A percentile compares a stretch with the other conserved stretches of the same genome.
Evolutionary conservation across 2,888 invertebrate species (phyloP).

Genomic region (Octonoba sinensis): DNA sequence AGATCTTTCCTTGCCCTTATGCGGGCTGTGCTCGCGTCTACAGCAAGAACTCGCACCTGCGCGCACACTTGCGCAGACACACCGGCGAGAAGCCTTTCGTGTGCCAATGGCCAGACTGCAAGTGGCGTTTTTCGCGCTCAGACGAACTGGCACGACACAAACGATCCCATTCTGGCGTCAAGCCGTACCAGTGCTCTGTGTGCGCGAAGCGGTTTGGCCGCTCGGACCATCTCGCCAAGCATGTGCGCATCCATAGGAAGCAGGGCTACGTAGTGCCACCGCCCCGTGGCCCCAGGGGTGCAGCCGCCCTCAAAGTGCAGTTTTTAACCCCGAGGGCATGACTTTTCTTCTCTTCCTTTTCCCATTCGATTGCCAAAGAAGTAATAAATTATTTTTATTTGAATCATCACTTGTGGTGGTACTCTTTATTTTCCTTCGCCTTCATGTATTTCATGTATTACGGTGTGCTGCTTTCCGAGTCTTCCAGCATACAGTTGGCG

Average conservation of each 20-base stretch:
- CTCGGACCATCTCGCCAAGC: constrained; percentile 94
- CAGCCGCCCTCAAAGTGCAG: constrained; percentile 47
- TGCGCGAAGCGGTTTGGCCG: constrained; percentile 92
- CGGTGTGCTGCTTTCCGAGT: too few relatives aligned
- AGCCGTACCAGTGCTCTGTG: constrained; percentile 89
- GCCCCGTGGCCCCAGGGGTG: constrained; percentile 32
- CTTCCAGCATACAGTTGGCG: too few relatives aligned
- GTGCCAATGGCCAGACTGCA: constrained; percentile 80
- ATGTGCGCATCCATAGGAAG: constrained; percentile 76
- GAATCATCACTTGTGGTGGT: neutral
- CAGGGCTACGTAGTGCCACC: constrained; percentile 49
- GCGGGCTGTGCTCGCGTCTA: constrained; percentile 83
- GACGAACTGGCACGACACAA: constrained; percentile 93
- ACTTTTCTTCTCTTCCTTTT: constrained; percentile 15
- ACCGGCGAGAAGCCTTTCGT: constrained; percentile 78
- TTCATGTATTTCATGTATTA: too few relatives aligned
- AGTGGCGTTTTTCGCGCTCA: constrained; percentile 93
- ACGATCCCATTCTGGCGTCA: constrained; percentile 92
- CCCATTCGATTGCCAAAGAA: constrained; percentile 55
- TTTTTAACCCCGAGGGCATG: constrained; percentile 51
- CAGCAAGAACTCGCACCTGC: constrained; percentile 89
- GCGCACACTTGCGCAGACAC: constrained; percentile 87
- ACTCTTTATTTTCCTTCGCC: too few relatives aligned
- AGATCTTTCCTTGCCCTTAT: constrained; percentile 76
- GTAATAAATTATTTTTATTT: constrained; percentile 60